Conservation (phyloP, 2,797 vertebrate genomes). For the Characodon lateralis region DNA sequence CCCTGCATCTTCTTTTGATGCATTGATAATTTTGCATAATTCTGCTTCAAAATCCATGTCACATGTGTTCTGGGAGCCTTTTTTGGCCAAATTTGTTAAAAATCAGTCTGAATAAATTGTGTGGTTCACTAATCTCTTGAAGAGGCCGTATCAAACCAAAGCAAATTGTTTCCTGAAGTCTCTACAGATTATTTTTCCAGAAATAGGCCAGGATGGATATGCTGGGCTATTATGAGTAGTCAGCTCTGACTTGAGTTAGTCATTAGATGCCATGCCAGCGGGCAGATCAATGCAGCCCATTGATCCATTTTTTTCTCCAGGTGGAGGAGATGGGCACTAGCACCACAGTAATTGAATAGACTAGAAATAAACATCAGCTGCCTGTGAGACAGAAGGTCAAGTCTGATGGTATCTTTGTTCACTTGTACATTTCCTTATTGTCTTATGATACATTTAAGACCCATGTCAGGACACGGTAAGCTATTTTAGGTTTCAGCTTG, state of each 20-base stretch:
- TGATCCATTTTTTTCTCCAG: slow-evolving; percentile 57
- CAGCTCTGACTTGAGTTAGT: slow-evolving; percentile 60
- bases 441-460: slow-evolving; percentile 7
- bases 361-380: slow-evolving; percentile 61
- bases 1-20: background rate
- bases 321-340: slow-evolving; percentile 52
- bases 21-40: background rate
- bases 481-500: background rate
- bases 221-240: slow-evolving; percentile 54
- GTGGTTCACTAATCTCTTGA: slow-evolving; percentile 22
- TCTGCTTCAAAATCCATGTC: background rate
- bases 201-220: slow-evolving; percentile 49
- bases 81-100: slow-evolving; percentile 5
- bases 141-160: background rate
- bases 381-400: slow-evolving; percentile 60
- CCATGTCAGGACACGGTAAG: background rate
- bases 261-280: slow-evolving; percentile 54
- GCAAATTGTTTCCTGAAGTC: background rate
- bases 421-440: slow-evolving; percentile 25
- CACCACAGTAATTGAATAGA: slow-evolving; percentile 61
- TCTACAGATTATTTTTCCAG: slow-evolving; percentile 31
- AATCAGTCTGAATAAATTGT: slow-evolving; percentile 39
- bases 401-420: slow-evolving; percentile 27
- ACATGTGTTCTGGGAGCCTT: background rate
- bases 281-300: slow-evolving; percentile 63